Evolutionary conservation across 1,140 invertebrate species (phyloP), one percentile per base, ranked within the genome.

Genomic region (Scaptomyza pallida): DNA sequence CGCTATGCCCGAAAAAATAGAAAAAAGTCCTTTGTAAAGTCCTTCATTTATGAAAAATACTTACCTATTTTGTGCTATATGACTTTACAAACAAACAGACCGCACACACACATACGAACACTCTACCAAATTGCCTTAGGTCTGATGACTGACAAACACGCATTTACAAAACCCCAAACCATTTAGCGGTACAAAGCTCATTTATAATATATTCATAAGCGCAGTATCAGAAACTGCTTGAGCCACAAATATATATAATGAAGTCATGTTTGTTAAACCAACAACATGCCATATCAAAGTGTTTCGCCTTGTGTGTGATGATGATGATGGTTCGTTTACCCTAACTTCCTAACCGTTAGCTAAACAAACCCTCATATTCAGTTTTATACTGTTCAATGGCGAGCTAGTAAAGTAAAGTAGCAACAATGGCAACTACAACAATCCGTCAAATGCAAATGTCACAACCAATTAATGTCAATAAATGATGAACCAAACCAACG

Each of bases 381-480:
- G 12, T 8, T 4, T 26, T 5, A 6, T 47, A 2, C 19, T n/a
- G 23, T 21, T 23, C 9, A 37, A 48, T 21, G 19, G 10, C n/a
- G 44, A 26, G 23, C 40, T 37, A 48, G 57, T 13, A 50, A 21
- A 12, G 13, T 21, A 62, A 80, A 78, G 82, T 88, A 78, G 83
- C 78, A 88, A 86, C 82, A 86, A 86, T 86, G 82, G 82, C 82
- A 83, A 83, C 82, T 82, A 72, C 57, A 68, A 88, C 77, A 80
- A 86, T 86, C 82, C 76, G 75, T 90, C 88, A 90, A 79, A 89
- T 88, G 86, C 86, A 89, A 90, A 89, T 89, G 86, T 90, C 88
- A 89, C 79, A 89, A 88, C 82, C 88, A 90, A 89, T 89, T 89
- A 89, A 89, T 89, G 86, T 86, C 86, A 89, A 89, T 89, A 82